Evolutionary conservation across 2,113 vertebrate species (phyloP).

Genomic region (Tringa solitaria): DNA sequence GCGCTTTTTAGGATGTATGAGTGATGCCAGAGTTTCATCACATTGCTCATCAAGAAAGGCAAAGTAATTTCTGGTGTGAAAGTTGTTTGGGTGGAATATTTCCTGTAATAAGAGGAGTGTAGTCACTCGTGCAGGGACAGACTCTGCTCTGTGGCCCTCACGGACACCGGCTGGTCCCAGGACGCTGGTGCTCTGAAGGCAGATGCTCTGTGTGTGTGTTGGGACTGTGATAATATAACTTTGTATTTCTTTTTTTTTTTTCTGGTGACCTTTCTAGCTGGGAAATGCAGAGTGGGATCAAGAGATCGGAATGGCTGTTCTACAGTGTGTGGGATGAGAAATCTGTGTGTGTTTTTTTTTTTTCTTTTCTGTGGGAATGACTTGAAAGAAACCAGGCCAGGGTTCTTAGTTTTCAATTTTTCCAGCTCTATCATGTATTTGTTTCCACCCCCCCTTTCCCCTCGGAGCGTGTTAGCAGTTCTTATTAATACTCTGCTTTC

Average conservation of each 20-base stretch:
- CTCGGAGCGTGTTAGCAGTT: not conserved
- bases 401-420: not conserved
- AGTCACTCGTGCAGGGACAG: not conserved
- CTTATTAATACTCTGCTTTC: not conserved
- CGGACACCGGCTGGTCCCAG: accelerated
- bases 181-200: not conserved
- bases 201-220: accelerated
- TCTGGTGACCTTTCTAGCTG: not conserved
- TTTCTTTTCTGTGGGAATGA: slow-evolving; percentile 25
- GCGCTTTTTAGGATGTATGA: accelerated
- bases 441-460: not conserved
- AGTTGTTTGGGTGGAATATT: not conserved
- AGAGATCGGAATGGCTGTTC: not conserved
- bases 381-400: slow-evolving; percentile 14
- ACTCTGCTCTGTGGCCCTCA: not conserved
- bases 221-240: not conserved
- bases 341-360: not conserved
- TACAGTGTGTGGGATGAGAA: not conserved
- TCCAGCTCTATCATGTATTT: not conserved
- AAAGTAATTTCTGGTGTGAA: not conserved
- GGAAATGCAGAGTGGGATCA: not conserved
- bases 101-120: not conserved
- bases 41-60: not conserved
- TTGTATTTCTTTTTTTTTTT: not conserved
- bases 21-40: not conserved